Base-by-base conservation (phyloP, 23 tunicate genomes). In the Ascidia mentula region DNA sequence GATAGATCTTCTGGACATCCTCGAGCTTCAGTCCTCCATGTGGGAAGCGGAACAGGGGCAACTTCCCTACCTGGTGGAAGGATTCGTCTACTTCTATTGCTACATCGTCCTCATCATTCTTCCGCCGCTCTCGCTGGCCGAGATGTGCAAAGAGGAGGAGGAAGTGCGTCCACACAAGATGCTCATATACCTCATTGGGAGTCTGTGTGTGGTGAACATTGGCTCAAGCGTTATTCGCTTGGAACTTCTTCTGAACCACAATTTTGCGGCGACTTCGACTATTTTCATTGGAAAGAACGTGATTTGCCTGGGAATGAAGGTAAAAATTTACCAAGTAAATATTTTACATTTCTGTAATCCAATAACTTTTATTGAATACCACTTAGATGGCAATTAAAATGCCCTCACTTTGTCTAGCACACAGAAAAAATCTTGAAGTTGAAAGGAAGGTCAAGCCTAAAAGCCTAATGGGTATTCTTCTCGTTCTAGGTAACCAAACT, bases 101-200 rank as follows among this genome's bases (percentile, higher is more conserved):
- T 92, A 83, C 60, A 69, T 92, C 45, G 60, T 83, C 9, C 92
- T 92, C 15, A 69, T 87, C 59, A 70, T 87, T 34, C 81, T 92
- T 9, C 97, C 97, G 0, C 90, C 97, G 20, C 37, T 91, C 36
- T 86, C 97, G 13, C 59, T 91, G 77, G 88, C 85, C 38, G 97
- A 92, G 69, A 82, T 92, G 90, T 85, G 84, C 80, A 82, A 78
- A 81, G 77, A 45, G 73, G 85, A 86, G 34, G 84, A 59, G 18
- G 87, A 87, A 75, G 31, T 71, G 1, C 65, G 81, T 12, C 85
- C 91, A 32, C 97, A 82, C 45, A 82, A 79, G 36, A 92, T 92
- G 92, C 45, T 87, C 34, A 82, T 87, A 36, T 92, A 92, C 61
- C 73, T 92, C 45, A 8, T 79, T 12, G 88, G 82, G 35, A 82